Base-by-base conservation (phyloP, 2,888 invertebrate species). In the Zootermopsis nevadensis region DNA sequence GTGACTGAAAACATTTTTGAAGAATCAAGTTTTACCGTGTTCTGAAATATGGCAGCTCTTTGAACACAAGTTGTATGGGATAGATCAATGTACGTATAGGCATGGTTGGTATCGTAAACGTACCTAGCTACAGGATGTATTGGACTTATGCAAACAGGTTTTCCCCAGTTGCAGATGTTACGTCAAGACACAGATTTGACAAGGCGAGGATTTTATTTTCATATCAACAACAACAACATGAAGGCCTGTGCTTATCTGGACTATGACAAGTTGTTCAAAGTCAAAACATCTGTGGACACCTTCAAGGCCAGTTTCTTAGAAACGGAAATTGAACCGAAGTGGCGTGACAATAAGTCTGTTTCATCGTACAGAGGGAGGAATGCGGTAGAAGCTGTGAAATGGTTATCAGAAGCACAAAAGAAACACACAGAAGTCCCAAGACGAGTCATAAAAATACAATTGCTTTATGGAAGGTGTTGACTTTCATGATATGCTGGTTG, bases 121-220 rank as follows among this genome's bases (percentile, higher is more conserved):
- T 69, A 30, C 69, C 69, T 69, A 69, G 69, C 30, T 69, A 31
- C 69, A 69, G 69, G 33, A 69, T 69, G 69, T 69, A 31, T 69
- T 69, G 69, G 69, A 7, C 31, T 31, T 19, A 31, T 27, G 31
- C 30, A 19, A 69, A n/a, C 22, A 27, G 30, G 19, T 69, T 69
- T 69, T 31, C 69, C 7, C 0, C 31, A n/a, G 7, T 15, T 30
- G n/a, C 69, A n/a, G 30, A 69, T 22, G 31, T 8, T 27, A 69
- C 27, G 69, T 4, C 69, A 22, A 69, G 67, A 31, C 22, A 30
- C 27, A 10, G 67, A 30, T 69, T 30, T 69, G 67, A 69, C 27
- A 69, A 69, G 30, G 15, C 27, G 15, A 69, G 67, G 27, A 69
- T n/a, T 27, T 2, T 30, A 69, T 27, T 69, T 69, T 27, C 67